These are phyloP conservation scores for Gambusia affinis DNA, from an alignment of 2,113 vertebrate genomes.

Conservation along the genomic window DNA sequence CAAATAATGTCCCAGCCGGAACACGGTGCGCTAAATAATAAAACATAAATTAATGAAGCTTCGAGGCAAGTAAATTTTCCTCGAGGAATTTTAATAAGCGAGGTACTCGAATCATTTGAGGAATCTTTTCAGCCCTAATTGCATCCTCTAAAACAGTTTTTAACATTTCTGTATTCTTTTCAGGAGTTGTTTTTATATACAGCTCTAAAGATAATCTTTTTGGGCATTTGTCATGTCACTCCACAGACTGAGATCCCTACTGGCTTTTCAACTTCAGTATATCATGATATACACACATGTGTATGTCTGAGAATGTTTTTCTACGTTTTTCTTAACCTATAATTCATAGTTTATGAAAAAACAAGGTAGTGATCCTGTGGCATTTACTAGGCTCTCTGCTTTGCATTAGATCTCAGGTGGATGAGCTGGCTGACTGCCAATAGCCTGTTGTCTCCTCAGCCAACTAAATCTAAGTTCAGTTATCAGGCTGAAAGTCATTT, in stretches of 20 bases:
- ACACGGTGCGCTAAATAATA: too few species aligned
- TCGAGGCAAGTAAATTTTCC: too few species aligned
- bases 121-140: background rate
- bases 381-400: constrained; percentile 34
- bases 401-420: constrained; percentile 38
- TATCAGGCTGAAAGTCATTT: constrained; percentile 26
- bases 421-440: constrained; percentile 25
- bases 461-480: constrained; percentile 24
- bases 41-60: too few species aligned
- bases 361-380: constrained; percentile 42
- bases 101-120: too few species aligned
- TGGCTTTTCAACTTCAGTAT: constrained; percentile 9
- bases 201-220: constrained; percentile 6
- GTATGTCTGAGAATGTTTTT: constrained; percentile 24
- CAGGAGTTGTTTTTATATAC: background rate
- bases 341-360: constrained; percentile 43
- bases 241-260: constrained; percentile 5
- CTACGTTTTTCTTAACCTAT: constrained; percentile 18
- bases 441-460: constrained; percentile 31
- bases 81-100: too few species aligned
- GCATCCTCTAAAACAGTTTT: background rate
- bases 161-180: background rate
- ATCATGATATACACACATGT: constrained; percentile 2
- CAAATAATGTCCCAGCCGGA: too few species aligned
- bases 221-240: background rate